phyloP scores from a whole-genome alignment of 2,113 vertebrate genomes.

The Narcine bancroftii region DNA sequence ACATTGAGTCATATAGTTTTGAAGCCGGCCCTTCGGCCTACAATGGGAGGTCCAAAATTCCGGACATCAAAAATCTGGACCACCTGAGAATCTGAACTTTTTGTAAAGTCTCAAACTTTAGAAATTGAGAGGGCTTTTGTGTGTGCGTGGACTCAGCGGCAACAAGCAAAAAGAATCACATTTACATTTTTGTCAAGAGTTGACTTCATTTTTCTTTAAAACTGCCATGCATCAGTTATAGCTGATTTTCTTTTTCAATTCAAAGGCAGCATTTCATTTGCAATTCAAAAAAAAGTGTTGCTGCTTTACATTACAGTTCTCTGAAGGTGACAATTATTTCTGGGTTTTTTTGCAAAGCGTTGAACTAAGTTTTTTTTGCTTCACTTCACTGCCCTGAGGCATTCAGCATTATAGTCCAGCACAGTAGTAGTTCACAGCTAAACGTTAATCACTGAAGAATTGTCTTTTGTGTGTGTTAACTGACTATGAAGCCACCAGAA shows the following conservation, averaged over 20 bases:
- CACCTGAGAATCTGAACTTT: no score
- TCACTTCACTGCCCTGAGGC: constrained; percentile 31
- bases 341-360: constrained; percentile 25
- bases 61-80: no score
- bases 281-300: constrained; percentile 39
- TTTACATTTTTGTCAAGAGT: constrained; percentile 31
- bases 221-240: constrained; percentile 27
- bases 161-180: no score
- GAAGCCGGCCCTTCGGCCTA: no score
- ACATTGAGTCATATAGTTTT: no score
- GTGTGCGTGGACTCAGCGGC: no score
- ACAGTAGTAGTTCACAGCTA: constrained; percentile 22
- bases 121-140: no score
- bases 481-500: no score
- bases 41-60: no score
- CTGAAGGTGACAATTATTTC: constrained; percentile 27
- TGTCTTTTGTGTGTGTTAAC: no score
- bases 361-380: constrained; percentile 24
- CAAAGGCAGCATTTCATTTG: constrained; percentile 39
- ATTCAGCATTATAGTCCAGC: constrained; percentile 23
- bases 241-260: constrained; percentile 37
- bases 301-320: constrained; percentile 40
- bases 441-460: constrained; percentile 26
- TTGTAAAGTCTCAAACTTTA: no score
- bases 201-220: constrained; percentile 32